A percentile compares a stretch with the other conserved stretches of the same genome.
Evolutionary conservation across 2,888 invertebrate species (phyloP).

Genomic region (Adineta ricciae): DNA sequence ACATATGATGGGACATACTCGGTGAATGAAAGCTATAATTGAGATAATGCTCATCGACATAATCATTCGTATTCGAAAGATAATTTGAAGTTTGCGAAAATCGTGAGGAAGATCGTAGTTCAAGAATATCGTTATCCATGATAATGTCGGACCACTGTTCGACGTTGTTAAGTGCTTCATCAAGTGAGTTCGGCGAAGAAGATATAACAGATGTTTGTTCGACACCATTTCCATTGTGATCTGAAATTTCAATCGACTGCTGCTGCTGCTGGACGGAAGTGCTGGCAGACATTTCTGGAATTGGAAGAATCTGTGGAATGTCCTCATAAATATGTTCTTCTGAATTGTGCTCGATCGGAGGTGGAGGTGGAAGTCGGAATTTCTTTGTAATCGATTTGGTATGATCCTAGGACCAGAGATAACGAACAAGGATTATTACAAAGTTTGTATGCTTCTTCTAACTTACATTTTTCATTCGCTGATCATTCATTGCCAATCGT

Average conservation of each 20-base stretch:
- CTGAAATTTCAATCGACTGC: neutral
- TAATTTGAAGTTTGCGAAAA: neutral
- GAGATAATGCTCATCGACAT: neutral
- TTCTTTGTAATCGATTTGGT: too few species aligned
- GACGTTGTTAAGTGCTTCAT: neutral
- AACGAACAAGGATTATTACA: too few species aligned
- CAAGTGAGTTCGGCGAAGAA: neutral
- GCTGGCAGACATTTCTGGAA: neutral
- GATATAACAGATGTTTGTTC: neutral
- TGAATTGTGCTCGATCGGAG: neutral
- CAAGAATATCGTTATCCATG: neutral
- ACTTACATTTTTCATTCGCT: neutral
- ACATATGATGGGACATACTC: neutral
- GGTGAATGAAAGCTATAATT: neutral
- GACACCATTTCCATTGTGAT: neutral
- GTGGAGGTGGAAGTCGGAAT: neutral
- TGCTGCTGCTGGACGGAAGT: neutral
- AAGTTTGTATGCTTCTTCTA: too few species aligned
- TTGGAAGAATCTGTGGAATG: neutral
- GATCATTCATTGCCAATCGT: neutral
- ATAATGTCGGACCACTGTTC: neutral
- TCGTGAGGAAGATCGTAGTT: neutral
- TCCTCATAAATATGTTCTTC: constrained; percentile 9
- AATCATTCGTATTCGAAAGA: neutral
- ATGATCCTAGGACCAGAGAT: too few species aligned